A percentile compares a stretch with the other conserved stretches of the same genome.
phyloP scores from a whole-genome alignment of 2,888 invertebrate species.

The Ypsolopha sequella region DNA sequence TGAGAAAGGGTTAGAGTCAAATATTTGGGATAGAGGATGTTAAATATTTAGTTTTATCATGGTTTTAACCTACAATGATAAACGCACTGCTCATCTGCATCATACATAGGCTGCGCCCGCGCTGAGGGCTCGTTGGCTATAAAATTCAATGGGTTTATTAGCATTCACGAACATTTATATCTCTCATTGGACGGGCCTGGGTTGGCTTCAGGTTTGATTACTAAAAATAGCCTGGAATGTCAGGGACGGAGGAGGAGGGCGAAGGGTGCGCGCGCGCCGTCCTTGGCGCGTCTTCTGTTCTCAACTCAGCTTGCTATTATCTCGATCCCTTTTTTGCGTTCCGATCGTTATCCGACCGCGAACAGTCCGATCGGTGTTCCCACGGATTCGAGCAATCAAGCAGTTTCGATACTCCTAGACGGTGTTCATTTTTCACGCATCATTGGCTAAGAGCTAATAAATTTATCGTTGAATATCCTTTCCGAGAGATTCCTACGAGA shows the following conservation, averaged over 20 bases:
- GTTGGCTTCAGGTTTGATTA: constrained; percentile 50
- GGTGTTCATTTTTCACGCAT: constrained; percentile 45
- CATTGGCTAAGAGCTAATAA: constrained; percentile 28
- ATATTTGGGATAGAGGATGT: background rate
- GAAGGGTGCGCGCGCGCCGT: constrained; percentile 19
- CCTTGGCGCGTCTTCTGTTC: constrained; percentile 22
- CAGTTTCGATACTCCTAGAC: constrained; percentile 43
- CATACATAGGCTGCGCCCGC: constrained; percentile 7
- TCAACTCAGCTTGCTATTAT: constrained; percentile 44
- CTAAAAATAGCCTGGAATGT: constrained; percentile 59
- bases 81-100: background rate
- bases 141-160: constrained; percentile 25
- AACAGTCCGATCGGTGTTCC: constrained; percentile 54
- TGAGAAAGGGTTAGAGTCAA: too few relatives aligned
- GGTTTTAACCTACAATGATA: background rate
- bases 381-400: constrained; percentile 50
- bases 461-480: constrained; percentile 17
- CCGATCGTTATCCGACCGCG: constrained; percentile 62
- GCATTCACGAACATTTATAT: constrained; percentile 37
- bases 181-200: constrained; percentile 25
- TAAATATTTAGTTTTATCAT: background rate
- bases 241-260: constrained; percentile 38
- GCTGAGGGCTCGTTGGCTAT: constrained; percentile 25
- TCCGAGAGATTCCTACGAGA: background rate
- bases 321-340: constrained; percentile 64